Percentiles rank a stretch among this genome's conserved stretches.
Conservation (phyloP, 1,140 invertebrate genomes). For the Dysdera silvatica region DNA sequence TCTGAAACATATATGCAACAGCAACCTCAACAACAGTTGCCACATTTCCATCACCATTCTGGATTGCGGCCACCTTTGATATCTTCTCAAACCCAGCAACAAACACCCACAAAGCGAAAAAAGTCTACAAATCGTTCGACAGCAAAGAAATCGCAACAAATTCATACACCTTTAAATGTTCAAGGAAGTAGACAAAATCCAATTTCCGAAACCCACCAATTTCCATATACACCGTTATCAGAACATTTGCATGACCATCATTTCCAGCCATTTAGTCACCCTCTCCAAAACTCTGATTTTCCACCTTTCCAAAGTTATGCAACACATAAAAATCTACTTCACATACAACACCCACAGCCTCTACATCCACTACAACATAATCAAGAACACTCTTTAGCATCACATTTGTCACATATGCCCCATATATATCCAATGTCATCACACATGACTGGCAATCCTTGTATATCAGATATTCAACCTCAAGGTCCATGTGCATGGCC, state of each 20-base stretch:
- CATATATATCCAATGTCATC: slow-evolving; percentile 16
- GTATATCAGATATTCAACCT: slow-evolving; percentile 19
- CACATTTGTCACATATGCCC: slow-evolving; percentile 22
- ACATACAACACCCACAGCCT: slow-evolving; percentile 27
- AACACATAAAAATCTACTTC: slow-evolving; percentile 11
- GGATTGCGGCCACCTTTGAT: no score
- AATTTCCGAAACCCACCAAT: slow-evolving; percentile 2
- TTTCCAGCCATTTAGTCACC: slow-evolving; percentile 17
- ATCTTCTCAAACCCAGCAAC: slow-evolving; percentile 4
- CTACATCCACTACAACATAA: slow-evolving; percentile 23
- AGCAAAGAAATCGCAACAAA: slow-evolving; percentile 15
- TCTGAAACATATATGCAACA: no score
- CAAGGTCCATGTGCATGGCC: slow-evolving; percentile 19
- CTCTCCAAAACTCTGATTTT: slow-evolving; percentile 13
- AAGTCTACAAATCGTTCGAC: slow-evolving; percentile 13
- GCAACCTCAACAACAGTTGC: no score
- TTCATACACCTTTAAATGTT: slow-evolving; percentile 2
- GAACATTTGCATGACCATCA: slow-evolving; percentile 23
- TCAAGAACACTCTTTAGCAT: slow-evolving; percentile 15
- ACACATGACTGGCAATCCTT: slow-evolving; percentile 4
- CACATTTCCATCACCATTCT: no score
- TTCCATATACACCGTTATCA: slow-evolving; percentile 12
- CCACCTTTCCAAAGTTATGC: slow-evolving; percentile 15
- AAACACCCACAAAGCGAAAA: slow-evolving; percentile 8
- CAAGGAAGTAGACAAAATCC: no score